These are phyloP conservation scores for Acropora tenuis DNA, from an alignment of 64 coral and sea anemone species.

Conservation along the genomic window DNA sequence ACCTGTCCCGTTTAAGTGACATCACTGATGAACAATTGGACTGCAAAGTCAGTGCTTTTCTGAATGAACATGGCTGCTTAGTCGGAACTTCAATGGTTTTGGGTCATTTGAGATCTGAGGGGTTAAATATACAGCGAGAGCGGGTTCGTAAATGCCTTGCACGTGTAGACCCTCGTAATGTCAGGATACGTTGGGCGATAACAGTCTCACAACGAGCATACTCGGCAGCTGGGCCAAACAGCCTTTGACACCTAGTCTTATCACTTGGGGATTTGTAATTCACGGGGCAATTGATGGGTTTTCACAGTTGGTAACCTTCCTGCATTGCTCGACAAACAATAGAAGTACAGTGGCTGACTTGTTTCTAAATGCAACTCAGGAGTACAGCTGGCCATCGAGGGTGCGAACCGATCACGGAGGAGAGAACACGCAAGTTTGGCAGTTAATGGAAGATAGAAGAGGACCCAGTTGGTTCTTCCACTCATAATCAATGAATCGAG, in stretches of 20 bases:
- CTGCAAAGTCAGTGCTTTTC: constrained; percentile 60
- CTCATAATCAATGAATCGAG: constrained; percentile 64
- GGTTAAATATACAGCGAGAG: constrained; percentile 11
- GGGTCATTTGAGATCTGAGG: background rate
- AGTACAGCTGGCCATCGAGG: constrained; percentile 46
- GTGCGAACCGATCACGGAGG: constrained; percentile 57
- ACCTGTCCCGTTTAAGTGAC: constrained; percentile 62
- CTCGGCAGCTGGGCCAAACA: constrained; percentile 33
- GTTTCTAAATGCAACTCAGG: constrained; percentile 26
- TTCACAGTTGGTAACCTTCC: constrained; percentile 34
- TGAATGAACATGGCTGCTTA: constrained; percentile 75
- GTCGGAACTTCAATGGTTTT: constrained; percentile 67
- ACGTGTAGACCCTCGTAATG: background rate
- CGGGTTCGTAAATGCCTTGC: background rate
- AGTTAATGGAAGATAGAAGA: constrained; percentile 27
- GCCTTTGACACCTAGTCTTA: constrained; percentile 51
- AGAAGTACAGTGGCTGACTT: constrained; percentile 36
- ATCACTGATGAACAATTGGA: constrained; percentile 76
- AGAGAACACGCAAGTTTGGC: constrained; percentile 27
- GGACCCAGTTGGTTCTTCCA: constrained; percentile 61
- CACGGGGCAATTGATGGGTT: constrained; percentile 23
- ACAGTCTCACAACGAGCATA: background rate
- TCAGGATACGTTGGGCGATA: constrained; percentile 38
- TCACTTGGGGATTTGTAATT: constrained; percentile 33
- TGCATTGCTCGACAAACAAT: constrained; percentile 57